Evolutionary conservation across 2,113 vertebrate species (phyloP).

Genomic region (Rhinoderma darwinii): DNA sequence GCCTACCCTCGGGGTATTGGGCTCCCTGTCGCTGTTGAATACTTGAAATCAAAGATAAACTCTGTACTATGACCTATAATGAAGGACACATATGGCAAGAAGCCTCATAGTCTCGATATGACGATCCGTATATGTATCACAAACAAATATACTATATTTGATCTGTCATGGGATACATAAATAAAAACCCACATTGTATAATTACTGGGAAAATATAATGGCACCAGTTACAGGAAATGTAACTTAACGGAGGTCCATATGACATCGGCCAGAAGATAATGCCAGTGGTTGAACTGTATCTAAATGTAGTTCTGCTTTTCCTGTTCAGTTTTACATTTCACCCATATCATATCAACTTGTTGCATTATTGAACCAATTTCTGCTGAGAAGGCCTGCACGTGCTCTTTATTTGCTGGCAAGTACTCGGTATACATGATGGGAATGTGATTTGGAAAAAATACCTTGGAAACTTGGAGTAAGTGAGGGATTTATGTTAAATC

Average conservation of each 20-base stretch:
- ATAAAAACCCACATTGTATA: neutral
- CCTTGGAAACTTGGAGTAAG: neutral
- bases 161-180: neutral
- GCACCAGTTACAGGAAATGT: neutral
- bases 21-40: neutral
- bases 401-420: constrained; percentile 28
- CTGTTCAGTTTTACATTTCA: constrained; percentile 3
- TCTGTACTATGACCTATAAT: no score
- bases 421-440: neutral
- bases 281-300: constrained; percentile 2
- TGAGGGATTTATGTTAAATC: neutral
- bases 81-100: neutral
- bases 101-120: neutral
- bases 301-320: constrained; percentile 6
- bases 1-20: neutral
- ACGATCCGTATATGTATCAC: neutral
- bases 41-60: neutral
- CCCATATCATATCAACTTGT: constrained; percentile 1
- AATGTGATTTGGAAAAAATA: constrained; percentile 9
- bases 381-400: neutral
- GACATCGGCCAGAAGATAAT: neutral
- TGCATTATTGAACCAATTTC: constrained; percentile 31
- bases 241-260: neutral
- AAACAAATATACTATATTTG: neutral
- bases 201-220: neutral